Base-by-base conservation (phyloP, 1,140 invertebrate genomes). In the Thereuonema tuberculata region DNA sequence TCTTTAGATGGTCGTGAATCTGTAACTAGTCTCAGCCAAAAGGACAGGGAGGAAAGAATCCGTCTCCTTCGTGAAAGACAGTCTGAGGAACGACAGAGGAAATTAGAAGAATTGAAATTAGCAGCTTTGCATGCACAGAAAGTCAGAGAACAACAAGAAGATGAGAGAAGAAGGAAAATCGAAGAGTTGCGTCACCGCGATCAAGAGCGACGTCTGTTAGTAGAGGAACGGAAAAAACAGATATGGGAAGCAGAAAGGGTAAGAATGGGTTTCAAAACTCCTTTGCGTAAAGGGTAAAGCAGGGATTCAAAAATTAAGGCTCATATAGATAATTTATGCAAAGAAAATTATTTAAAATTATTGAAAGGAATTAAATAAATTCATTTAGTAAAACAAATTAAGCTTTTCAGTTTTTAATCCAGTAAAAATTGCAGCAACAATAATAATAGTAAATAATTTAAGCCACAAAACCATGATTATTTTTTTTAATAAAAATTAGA, bases 131-230 rank as follows among this genome's bases (percentile, higher is more conserved):
- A 86, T 49, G 86, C 88, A 66, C 88, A 91, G 77, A 83, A 83
- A 65, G 89, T 88, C 74, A 81, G 88, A 31, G 87, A 90, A 77
- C 86, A 89, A 73, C 83, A 88, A 68, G 88, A 93, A 71, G 84
- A 87, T 66, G 87, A 91, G 71, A 75, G 88, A 50, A 77, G 85
- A 63, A 78, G 79, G 65, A 78, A 87, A 62, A 83, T 89, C 69
- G 87, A 89, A 60, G 88, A 91, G 67, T 80, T 89, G 69, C 79
- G 85, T 64, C 71, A 77, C 56, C 81, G 82, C 61, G 89, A 93
- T 72, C 80, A 79, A 66, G 85, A 87, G 67, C 81, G 86, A 68
- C 78, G 85, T 49, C 74, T 75, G 53, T 81, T 87, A 76, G 89
- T 91, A 29, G 89, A 90, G 73, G 88, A 91, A 74, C 80, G 88